Evolutionary conservation across 1,140 invertebrate species (phyloP).

Genomic region (Micrasema minimum): DNA sequence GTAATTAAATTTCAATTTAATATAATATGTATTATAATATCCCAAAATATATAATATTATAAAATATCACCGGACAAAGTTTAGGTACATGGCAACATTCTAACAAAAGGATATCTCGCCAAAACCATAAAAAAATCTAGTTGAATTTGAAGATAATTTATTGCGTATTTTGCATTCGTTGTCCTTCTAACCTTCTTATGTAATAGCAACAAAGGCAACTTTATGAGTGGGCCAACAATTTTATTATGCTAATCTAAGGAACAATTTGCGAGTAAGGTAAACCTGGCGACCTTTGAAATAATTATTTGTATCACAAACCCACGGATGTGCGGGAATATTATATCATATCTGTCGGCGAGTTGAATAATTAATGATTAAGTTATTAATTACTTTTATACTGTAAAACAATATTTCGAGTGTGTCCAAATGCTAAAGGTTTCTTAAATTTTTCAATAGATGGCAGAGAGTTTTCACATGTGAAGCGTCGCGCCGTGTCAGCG

Average conservation of each 20-base stretch:
- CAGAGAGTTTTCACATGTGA: too few species aligned
- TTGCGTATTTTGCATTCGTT: slow-evolving; percentile 4
- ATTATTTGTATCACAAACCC: neutral
- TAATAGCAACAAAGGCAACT: slow-evolving; percentile 12
- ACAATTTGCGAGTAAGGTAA: neutral
- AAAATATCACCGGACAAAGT: too few species aligned
- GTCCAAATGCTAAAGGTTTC: too few species aligned
- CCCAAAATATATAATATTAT: too few species aligned
- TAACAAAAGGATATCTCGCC: too few species aligned
- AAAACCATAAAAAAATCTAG: neutral
- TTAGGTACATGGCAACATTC: too few species aligned
- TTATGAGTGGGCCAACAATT: neutral
- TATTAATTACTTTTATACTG: neutral
- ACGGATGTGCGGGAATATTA: neutral
- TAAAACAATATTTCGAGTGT: neutral
- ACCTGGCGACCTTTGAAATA: slow-evolving; percentile 9
- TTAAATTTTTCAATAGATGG: too few species aligned
- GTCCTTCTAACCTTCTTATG: slow-evolving; percentile 3
- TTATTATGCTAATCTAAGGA: neutral
- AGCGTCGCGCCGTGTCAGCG: too few species aligned
- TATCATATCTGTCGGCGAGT: neutral
- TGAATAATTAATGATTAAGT: neutral
- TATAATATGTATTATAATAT: too few species aligned
- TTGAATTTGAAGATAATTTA: slow-evolving; percentile 1
- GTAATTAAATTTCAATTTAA: too few species aligned